Evolutionary conservation across 2,888 invertebrate genomes (phyloP), one percentile per base, ranked within the genome.

Genomic region (Pegoplata infirma): DNA sequence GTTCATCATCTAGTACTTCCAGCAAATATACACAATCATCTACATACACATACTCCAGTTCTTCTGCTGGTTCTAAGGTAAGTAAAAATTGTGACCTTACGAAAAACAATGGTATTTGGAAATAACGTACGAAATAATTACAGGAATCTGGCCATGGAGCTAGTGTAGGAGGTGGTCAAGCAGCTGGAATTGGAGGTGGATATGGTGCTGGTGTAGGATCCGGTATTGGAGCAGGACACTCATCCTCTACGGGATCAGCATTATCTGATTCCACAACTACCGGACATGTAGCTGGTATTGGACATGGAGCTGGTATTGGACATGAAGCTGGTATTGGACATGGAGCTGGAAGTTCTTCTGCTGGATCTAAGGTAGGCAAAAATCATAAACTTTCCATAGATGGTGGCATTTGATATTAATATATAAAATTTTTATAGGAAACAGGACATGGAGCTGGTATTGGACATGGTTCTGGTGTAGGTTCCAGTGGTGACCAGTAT

Each of bases 211-310:
- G 71, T 14, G 8, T 40, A 1, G 21, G 23, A 25, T 4, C 12
- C 10, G 32, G 32, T 32, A 32, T 32, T 32, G 32, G 32, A 32
- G 6, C 25, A 5, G 25, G 4, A 5, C 25, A 25, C 6, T 25
- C 25, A 25, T 25, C 25, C 3, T 3, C 25, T 6, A 25, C 25
- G 3, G 25, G 25, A 25, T 25, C 25, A 25, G 3, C 25, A n/a
- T n/a, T n/a, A 3, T 17, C 5, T 28, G 36, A 51, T 12, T 51
- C 51, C 3, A 6, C 92, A 99, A 87, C 98, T 99, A 88, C 98
- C 98, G 14, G 99, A 99, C 3, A 98, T 99, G 56, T 99, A 99
- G 90, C 92, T 99, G 87, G 98, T 99, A 88, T 98, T 98, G 14
- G 99, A 99, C 90, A 91, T 99, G 83, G 97, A 98, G 0, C 28